Conservation (phyloP, 2,113 vertebrate genomes). For the Antechinus stuartii region DNA sequence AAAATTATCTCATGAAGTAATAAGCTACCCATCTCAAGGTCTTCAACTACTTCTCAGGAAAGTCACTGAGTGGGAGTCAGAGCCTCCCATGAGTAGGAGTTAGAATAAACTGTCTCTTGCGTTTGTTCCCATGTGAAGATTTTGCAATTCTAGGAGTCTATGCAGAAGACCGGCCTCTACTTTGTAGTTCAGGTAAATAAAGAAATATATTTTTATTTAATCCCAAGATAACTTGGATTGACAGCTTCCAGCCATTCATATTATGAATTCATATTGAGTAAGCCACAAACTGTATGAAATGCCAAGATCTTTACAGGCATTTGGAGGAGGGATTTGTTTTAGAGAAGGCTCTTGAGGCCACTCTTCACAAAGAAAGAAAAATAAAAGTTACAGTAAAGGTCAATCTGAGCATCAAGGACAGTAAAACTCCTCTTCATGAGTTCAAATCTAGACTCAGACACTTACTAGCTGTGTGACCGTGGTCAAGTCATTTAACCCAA, state of each 20-base stretch:
- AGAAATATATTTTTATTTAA: neutral
- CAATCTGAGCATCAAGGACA: too few species aligned
- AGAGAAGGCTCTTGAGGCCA: neutral
- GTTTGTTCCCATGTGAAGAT: neutral
- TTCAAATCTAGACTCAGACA: too few species aligned
- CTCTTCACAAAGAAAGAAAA: neutral
- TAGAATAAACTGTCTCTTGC: neutral
- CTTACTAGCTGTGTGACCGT: too few species aligned
- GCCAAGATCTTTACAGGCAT: conserved; percentile 9
- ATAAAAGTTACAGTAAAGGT: neutral
- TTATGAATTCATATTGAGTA: conserved; percentile 35
- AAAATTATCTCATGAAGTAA: too few species aligned
- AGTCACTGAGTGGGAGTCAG: neutral
- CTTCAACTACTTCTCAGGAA: neutral
- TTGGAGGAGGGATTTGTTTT: neutral
- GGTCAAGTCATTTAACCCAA: too few species aligned
- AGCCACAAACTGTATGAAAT: neutral
- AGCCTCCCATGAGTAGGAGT: neutral
- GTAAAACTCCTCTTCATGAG: too few species aligned
- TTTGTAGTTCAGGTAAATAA: neutral
- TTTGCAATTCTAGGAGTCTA: neutral
- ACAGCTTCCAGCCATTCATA: conserved; percentile 31
- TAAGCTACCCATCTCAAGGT: neutral
- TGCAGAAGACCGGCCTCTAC: neutral
- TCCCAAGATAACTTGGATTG: neutral